Conservation (phyloP, 2,113 vertebrate genomes). For the Alouatta palliata region DNA sequence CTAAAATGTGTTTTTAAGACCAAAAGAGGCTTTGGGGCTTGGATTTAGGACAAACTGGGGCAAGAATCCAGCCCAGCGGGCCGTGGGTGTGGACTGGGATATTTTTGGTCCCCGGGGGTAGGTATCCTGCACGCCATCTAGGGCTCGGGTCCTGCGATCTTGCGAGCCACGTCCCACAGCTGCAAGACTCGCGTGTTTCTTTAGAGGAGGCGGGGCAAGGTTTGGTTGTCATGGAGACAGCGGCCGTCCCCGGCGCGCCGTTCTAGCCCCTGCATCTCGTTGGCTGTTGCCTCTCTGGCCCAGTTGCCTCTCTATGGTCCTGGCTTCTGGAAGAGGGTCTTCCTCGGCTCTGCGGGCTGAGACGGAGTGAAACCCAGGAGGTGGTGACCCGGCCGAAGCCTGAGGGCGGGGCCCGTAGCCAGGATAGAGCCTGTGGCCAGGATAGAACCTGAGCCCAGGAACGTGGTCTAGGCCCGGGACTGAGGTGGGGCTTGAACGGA, state of each 20-base stretch:
- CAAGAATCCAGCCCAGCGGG: not conserved
- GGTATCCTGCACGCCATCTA: too few species aligned
- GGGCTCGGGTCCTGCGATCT: fast-evolving
- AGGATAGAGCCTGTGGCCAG: not conserved
- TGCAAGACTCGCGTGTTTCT: not conserved
- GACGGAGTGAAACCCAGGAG: not conserved
- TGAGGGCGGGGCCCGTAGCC: not conserved
- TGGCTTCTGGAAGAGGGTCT: not conserved
- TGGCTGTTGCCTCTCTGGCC: slow-evolving; percentile 51
- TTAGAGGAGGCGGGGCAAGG: fast-evolving
- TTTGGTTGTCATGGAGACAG: slow-evolving; percentile 1
- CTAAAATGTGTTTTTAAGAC: not conserved
- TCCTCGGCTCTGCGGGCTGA: not conserved
- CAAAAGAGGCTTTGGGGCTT: not conserved
- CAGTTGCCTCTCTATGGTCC: slow-evolving; percentile 9
- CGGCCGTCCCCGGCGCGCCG: fast-evolving
- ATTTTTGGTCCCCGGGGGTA: fast-evolving
- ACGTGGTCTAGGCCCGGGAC: fast-evolving
- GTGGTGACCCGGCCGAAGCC: not conserved
- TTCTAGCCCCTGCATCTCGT: slow-evolving; percentile 49
- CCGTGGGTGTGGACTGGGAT: not conserved
- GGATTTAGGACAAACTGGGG: not conserved
- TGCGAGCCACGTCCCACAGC: not conserved
- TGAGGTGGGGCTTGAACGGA: not conserved
- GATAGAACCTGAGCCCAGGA: not conserved